Conservation (phyloP, 2,797 vertebrate genomes). For the Macroramphosus scolopax region DNA sequence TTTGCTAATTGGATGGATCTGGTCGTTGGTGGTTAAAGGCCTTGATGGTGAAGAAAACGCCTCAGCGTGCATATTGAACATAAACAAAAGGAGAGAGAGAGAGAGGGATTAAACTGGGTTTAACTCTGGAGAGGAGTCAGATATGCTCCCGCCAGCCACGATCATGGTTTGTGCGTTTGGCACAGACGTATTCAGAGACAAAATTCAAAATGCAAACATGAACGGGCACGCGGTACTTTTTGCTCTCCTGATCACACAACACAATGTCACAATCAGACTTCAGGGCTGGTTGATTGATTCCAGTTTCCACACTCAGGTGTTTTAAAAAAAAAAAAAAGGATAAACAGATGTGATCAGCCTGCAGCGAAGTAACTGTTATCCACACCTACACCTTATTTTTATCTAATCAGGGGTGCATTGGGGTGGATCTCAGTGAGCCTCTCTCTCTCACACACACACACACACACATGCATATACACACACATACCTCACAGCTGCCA, state of each 20-base stretch:
- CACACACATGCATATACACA: constrained; percentile 13
- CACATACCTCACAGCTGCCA: constrained; percentile 55
- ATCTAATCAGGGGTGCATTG: constrained; percentile 30
- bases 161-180: constrained; percentile 1
- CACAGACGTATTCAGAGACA: constrained; percentile 5
- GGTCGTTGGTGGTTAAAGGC: constrained; percentile 73
- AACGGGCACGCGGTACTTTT: background rate
- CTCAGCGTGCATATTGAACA: constrained; percentile 60
- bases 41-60: constrained; percentile 73
- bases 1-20: constrained; percentile 81
- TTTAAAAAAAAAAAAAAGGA: constrained; percentile 27
- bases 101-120: constrained; percentile 25
- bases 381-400: constrained; percentile 36
- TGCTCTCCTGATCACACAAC: constrained; percentile 13
- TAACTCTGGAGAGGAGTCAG: constrained; percentile 13
- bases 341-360: constrained; percentile 45
- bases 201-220: constrained; percentile 14
- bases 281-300: constrained; percentile 15
- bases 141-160: constrained; percentile 10
- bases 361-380: constrained; percentile 33
- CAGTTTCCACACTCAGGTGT: constrained; percentile 12
- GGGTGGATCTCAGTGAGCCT: constrained; percentile 35
- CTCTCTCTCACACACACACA: constrained; percentile 7
- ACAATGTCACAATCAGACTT: constrained; percentile 22
- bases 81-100: constrained; percentile 54